A percentile compares a stretch with the other conserved stretches of the same genome.
phyloP scores from a whole-genome alignment of 2,888 invertebrate species.

The Agrenia bidenticulata region DNA sequence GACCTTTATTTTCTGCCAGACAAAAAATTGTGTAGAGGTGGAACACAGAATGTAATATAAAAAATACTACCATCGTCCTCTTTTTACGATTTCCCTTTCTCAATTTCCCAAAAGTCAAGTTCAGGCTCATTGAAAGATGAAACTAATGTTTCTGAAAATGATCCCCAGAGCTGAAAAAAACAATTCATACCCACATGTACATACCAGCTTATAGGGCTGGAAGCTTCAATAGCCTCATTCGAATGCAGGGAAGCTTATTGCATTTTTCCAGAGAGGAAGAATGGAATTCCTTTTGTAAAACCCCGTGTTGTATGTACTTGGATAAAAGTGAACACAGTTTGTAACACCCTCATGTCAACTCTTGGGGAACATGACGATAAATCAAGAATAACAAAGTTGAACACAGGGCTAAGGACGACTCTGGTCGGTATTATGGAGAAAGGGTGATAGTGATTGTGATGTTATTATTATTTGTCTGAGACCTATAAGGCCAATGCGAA shows the following conservation, averaged over 20 bases:
- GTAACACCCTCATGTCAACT: constrained; percentile 32
- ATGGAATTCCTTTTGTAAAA: constrained; percentile 14
- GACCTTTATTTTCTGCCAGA: background rate
- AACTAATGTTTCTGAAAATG: constrained; percentile 1
- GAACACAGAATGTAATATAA: too few relatives aligned
- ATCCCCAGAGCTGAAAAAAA: too few relatives aligned
- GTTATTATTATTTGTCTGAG: background rate
- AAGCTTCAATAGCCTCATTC: too few relatives aligned
- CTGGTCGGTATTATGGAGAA: background rate
- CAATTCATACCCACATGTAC: too few relatives aligned
- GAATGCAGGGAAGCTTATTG: too few relatives aligned
- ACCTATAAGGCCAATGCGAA: too few relatives aligned
- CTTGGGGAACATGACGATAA: constrained; percentile 30
- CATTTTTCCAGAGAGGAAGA: constrained; percentile 3
- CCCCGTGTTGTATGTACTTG: constrained; percentile 15
- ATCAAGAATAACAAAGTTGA: constrained; percentile 24
- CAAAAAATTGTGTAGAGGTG: too few relatives aligned
- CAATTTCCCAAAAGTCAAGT: background rate
- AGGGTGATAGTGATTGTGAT: background rate
- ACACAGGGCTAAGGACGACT: background rate
- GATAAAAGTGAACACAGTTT: constrained; percentile 21
- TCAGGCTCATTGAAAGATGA: constrained; percentile 2
- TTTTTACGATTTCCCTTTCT: too few relatives aligned
- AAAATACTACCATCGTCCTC: too few relatives aligned
- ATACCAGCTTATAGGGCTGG: too few relatives aligned